Conservation (phyloP, 2,797 vertebrate genomes). For the Mus minutoides region DNA sequence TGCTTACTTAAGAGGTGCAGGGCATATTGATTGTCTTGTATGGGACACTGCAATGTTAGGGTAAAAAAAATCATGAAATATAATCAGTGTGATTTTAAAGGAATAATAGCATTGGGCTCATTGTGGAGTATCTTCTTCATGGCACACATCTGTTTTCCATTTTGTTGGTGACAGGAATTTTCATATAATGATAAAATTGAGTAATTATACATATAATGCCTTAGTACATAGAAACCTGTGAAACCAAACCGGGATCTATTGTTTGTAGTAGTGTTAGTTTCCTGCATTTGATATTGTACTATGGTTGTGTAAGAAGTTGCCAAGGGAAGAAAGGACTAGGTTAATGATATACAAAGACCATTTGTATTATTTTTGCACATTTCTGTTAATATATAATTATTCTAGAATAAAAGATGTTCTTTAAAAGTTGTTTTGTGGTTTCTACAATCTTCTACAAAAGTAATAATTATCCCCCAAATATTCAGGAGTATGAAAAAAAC, state of each 20-base stretch:
- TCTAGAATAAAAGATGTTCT: slow-evolving; percentile 48
- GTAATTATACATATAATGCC: neutral
- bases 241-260: slow-evolving; percentile 1
- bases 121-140: slow-evolving; percentile 9
- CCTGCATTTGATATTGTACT: slow-evolving; percentile 27
- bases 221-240: neutral
- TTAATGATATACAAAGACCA: neutral
- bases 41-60: neutral
- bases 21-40: neutral
- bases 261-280: neutral
- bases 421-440: slow-evolving; percentile 29
- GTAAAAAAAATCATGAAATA: neutral
- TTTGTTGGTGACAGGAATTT: slow-evolving; percentile 39
- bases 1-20: slow-evolving; percentile 35
- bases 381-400: slow-evolving; percentile 58
- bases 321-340: neutral
- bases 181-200: slow-evolving; percentile 18
- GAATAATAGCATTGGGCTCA: neutral
- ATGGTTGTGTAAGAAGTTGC: neutral
- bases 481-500: slow-evolving; percentile 17
- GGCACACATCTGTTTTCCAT: slow-evolving; percentile 3
- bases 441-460: neutral
- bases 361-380: slow-evolving; percentile 53
- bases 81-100: slow-evolving; percentile 4
- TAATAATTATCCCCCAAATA: slow-evolving; percentile 60